Percentiles rank a stretch among this genome's conserved stretches.
These are phyloP conservation scores for Panonychus citri DNA, from an alignment of 1,140 invertebrate species.

Conservation along the genomic window DNA sequence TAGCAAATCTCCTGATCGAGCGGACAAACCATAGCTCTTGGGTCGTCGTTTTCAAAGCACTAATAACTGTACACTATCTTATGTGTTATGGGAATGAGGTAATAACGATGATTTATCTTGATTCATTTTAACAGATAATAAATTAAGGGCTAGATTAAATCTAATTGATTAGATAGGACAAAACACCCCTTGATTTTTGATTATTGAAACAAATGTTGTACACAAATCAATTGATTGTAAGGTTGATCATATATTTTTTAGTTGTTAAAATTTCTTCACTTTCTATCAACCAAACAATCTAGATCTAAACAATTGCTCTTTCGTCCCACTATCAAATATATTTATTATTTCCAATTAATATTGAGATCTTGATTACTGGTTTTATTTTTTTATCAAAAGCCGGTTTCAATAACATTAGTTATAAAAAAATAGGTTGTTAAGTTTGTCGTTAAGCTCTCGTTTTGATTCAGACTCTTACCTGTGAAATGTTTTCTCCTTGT, in stretches of 20 bases:
- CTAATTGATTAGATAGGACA: neutral
- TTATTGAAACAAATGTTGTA: neutral
- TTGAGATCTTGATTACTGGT: too few relatives aligned
- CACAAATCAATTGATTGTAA: neutral
- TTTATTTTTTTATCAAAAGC: too few relatives aligned
- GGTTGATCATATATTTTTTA: neutral
- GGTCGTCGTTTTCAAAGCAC: conserved; percentile 94
- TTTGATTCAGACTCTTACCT: too few relatives aligned
- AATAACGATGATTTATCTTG: conserved; percentile 18
- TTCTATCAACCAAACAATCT: too few relatives aligned
- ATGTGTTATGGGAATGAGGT: conserved; percentile 99
- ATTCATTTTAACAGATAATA: neutral
- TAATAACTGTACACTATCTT: conserved; percentile 94
- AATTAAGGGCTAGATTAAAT: neutral
- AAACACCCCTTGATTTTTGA: neutral
- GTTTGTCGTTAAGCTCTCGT: too few relatives aligned
- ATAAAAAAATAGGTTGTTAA: too few relatives aligned
- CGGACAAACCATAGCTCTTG: conserved; percentile 88
- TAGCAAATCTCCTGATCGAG: conserved; percentile 93
- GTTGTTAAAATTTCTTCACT: neutral
- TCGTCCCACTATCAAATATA: too few relatives aligned
- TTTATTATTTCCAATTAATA: too few relatives aligned
- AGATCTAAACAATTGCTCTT: too few relatives aligned
- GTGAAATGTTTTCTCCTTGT: neutral
- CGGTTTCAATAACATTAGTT: too few relatives aligned